Evolutionary conservation across 2,888 invertebrate species (phyloP).

Genomic region (Drosophila falleni): DNA sequence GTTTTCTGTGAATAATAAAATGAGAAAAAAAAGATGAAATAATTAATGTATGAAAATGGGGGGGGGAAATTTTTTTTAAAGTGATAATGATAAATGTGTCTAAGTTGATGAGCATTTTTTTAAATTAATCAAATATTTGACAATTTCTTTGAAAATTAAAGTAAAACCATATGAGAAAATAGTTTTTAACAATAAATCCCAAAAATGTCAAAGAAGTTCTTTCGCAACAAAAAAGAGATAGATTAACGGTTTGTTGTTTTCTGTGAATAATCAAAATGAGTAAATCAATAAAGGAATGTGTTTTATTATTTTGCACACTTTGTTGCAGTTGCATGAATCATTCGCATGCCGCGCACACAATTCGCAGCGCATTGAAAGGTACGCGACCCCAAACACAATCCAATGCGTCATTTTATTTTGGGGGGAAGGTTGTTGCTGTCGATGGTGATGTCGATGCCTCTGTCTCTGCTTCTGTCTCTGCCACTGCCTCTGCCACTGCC

Average conservation of each 20-base stretch:
- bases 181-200: too few species aligned
- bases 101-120: not conserved
- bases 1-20: not conserved
- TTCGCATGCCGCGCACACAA: conserved; percentile 23
- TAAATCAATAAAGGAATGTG: conserved; percentile 33
- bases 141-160: not conserved
- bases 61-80: too few species aligned
- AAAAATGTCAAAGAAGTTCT: too few species aligned
- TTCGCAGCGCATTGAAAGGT: conserved; percentile 45
- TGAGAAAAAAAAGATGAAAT: too few species aligned
- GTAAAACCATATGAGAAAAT: too few species aligned
- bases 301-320: not conserved
- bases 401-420: conserved; percentile 38
- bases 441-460: not conserved
- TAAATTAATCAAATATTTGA: not conserved
- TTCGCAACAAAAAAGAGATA: too few species aligned
- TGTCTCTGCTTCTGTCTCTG: conserved; percentile 1
- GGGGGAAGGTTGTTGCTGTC: conserved; percentile 6
- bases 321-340: conserved; percentile 45
- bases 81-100: not conserved
- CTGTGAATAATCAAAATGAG: conserved; percentile 7
- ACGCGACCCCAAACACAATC: conserved; percentile 40
- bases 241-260: too few species aligned
- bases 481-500: not conserved
- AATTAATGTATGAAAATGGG: too few species aligned